phyloP scores from a whole-genome alignment of 2,888 invertebrate species.

The Metopia argyrocephala region DNA sequence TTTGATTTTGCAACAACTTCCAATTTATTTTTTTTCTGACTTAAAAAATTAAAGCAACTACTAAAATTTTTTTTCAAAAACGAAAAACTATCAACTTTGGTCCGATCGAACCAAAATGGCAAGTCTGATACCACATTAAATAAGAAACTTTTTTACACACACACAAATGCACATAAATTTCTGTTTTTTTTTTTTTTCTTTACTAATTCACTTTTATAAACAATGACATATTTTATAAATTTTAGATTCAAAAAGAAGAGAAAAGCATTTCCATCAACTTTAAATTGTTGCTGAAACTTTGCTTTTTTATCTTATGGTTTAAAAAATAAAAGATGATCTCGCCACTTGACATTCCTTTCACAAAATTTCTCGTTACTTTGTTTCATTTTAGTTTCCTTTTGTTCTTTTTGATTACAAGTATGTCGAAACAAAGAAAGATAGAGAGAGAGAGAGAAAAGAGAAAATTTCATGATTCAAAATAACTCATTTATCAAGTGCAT shows the following conservation, averaged over 20 bases:
- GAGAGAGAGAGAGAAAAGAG: not conserved
- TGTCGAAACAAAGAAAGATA: not conserved
- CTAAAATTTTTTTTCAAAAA: no score
- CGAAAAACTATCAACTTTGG: not conserved
- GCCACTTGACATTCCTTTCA: no score
- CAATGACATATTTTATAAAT: constrained; percentile 13
- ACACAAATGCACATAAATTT: not conserved
- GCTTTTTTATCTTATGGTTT: not conserved
- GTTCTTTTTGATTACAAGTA: not conserved
- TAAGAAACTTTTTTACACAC: not conserved
- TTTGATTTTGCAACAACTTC: no score
- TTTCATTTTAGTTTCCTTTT: not conserved
- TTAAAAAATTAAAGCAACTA: no score
- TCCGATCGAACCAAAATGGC: no score
- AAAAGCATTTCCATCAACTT: no score
- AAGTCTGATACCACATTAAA: no score
- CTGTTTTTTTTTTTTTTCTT: no score
- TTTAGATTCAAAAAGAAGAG: constrained; percentile 10
- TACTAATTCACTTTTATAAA: not conserved
- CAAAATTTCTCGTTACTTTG: no score
- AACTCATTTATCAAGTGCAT: constrained; percentile 45
- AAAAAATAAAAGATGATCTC: not conserved
- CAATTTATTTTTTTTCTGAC: no score
- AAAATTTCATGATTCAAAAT: not conserved
- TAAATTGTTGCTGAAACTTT: constrained; percentile 13